Base-by-base conservation (phyloP, 2,113 vertebrate genomes). In the Hyperopisus bebe region DNA sequence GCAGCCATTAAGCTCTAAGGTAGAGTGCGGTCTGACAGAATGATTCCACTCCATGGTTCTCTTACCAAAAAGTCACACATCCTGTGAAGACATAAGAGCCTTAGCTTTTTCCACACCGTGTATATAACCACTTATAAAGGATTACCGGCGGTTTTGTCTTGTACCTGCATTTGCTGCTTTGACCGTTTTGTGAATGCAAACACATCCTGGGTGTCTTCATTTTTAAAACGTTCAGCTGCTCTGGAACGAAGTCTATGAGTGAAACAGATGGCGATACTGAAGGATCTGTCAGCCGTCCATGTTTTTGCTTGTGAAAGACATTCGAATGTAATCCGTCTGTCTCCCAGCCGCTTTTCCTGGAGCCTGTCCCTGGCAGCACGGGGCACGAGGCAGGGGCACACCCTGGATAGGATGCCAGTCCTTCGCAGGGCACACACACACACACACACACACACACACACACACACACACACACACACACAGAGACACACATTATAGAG, bases 1-100 rank as follows among this genome's bases (percentile, higher is more conserved):
- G 94, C 94, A 94, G 93, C 94, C 95, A 95, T 95, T 95, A 94
- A 95, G 95, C 95, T 96, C 95, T 95, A 94, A 93, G 94, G 93
- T 93, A 93, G 90, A 90, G 92, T 91, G 91, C 91, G 93, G 93
- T 93, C 55, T 10, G 84, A 83, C 55, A 90, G 93, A 94, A 95
- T 95, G 94, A 95, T 95, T 94, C 95, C 92, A 94, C 93, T 93
- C 90, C 86, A 86, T 80, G 85, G 86, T 44, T 87, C n/a, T 86
- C 21, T 51, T 86, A 86, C 84, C n/a, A 19, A 10, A 53, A 31
- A 15, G 48, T 87, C 50, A 11, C 27, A 19, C 27, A 1, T 87
- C 11, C 24, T 19, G 85, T 86, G 86, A 87, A 88, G 89, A 89
- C 80, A 88, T 84, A 91, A 86, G 11, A 66, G 89, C 70, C 50